phyloP scores from a whole-genome alignment of 1,140 invertebrate species.

The Ptiloglossa arizonensis region DNA sequence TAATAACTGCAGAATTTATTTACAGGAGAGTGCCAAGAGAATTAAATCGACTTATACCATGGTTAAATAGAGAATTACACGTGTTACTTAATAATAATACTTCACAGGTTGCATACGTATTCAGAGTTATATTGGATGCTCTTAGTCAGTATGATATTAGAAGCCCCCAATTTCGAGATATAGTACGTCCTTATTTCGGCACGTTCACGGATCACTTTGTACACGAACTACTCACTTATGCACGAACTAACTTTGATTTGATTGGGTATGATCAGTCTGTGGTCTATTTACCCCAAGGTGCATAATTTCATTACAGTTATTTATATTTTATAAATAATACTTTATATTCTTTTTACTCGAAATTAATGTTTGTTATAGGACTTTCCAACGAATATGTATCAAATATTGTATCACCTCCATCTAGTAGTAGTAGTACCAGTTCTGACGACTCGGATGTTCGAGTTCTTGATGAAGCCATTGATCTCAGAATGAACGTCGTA shows the following conservation, averaged over 20 bases:
- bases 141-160: conserved; percentile 87
- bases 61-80: conserved; percentile 93
- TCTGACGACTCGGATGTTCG: conserved; percentile 72
- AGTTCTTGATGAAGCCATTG: conserved; percentile 67
- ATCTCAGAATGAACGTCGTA: conserved; percentile 59
- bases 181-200: conserved; percentile 83
- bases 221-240: conserved; percentile 94
- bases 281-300: conserved; percentile 72
- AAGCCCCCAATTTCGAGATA: conserved; percentile 87
- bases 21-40: conserved; percentile 89
- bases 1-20: conserved; percentile 63
- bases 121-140: conserved; percentile 87
- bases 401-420: conserved; percentile 63
- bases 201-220: conserved; percentile 90
- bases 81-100: conserved; percentile 85
- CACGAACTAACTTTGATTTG: conserved; percentile 92
- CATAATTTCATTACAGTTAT: background rate
- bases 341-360: background rate
- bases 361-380: conserved; percentile 49
- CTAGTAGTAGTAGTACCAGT: conserved; percentile 56
- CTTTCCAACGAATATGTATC: conserved; percentile 66
- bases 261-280: conserved; percentile 86
- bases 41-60: conserved; percentile 91
- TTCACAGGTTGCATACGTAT: conserved; percentile 85
- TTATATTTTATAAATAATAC: background rate